Percentiles rank a stretch among this genome's conserved stretches.
phyloP scores from a whole-genome alignment of 2,113 vertebrate genomes.

The Edolisoma coerulescens region DNA sequence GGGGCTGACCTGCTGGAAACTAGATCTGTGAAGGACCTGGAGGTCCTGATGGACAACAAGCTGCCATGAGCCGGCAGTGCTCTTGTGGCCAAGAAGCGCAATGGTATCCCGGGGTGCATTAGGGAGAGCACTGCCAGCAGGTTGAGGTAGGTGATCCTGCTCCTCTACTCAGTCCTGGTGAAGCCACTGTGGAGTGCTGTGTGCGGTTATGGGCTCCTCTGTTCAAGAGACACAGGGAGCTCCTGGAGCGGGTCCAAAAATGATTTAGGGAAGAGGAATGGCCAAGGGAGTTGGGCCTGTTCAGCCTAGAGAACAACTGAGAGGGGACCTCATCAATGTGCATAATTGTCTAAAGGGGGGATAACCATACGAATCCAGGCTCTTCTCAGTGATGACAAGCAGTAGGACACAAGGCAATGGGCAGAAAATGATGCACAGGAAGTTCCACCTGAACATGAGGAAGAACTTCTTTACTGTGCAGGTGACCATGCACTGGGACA shows the following conservation, averaged over 20 bases:
- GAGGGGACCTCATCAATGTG: neutral
- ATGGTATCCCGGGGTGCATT: no score
- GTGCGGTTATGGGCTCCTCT: neutral
- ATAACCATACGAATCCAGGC: neutral
- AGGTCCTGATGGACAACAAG: neutral
- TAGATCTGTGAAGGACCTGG: neutral
- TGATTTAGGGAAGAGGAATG: neutral
- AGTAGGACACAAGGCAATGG: neutral
- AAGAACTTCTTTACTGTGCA: neutral
- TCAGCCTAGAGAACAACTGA: neutral
- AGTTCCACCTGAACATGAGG: neutral
- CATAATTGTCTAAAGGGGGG: neutral
- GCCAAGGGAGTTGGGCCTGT: neutral
- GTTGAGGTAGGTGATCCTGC: neutral
- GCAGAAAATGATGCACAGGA: neutral
- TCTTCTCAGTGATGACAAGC: neutral
- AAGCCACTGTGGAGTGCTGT: neutral
- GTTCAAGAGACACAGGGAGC: neutral
- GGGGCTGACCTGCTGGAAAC: neutral
- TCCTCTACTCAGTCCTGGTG: neutral
- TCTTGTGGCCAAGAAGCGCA: neutral
- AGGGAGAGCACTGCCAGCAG: neutral
- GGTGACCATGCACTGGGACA: neutral
- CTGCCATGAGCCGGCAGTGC: neutral
- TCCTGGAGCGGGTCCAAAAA: accelerated